A percentile compares a stretch with the other conserved stretches of the same genome.
Evolutionary conservation across 2,888 invertebrate species (phyloP).

Genomic region (Leucophenga maculata): DNA sequence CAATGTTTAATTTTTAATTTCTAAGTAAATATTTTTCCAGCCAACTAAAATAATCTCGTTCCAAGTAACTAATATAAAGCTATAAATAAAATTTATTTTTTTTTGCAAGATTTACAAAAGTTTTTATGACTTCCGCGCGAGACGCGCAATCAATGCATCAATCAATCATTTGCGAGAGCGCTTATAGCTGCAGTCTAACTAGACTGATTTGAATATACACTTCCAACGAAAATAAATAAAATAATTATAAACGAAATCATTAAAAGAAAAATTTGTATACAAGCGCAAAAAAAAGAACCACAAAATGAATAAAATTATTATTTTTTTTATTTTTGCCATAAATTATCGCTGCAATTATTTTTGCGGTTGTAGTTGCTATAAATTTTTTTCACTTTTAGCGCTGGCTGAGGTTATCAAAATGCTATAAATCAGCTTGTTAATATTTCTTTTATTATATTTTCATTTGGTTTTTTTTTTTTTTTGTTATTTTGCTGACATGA

Average conservation of each 20-base stretch:
- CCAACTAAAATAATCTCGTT: too few relatives aligned
- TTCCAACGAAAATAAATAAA: not conserved
- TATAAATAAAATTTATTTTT: too few relatives aligned
- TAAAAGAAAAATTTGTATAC: constrained; percentile 1
- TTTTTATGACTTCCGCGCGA: too few relatives aligned
- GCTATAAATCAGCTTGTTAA: constrained; percentile 61
- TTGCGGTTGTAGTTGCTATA: constrained; percentile 13
- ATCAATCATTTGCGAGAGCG: too few relatives aligned
- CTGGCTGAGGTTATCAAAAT: constrained; percentile 57
- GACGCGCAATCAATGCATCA: too few relatives aligned
- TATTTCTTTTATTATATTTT: constrained; percentile 16
- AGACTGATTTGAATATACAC: not conserved
- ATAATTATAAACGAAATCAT: constrained; percentile 4
- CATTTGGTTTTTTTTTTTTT: not conserved
- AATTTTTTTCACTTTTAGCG: not conserved
- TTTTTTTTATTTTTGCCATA: constrained; percentile 5
- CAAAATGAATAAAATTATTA: not conserved
- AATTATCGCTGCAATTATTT: constrained; percentile 25
- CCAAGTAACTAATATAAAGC: too few relatives aligned
- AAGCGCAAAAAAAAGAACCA: not conserved
- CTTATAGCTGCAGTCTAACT: too few relatives aligned
- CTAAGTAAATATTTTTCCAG: too few relatives aligned
- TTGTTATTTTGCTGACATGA: not conserved
- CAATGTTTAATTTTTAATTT: too few relatives aligned
- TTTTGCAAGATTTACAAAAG: too few relatives aligned